These are phyloP conservation scores for Dasyurus viverrinus DNA, from an alignment of 2,113 vertebrate genomes.

Conservation along the genomic window DNA sequence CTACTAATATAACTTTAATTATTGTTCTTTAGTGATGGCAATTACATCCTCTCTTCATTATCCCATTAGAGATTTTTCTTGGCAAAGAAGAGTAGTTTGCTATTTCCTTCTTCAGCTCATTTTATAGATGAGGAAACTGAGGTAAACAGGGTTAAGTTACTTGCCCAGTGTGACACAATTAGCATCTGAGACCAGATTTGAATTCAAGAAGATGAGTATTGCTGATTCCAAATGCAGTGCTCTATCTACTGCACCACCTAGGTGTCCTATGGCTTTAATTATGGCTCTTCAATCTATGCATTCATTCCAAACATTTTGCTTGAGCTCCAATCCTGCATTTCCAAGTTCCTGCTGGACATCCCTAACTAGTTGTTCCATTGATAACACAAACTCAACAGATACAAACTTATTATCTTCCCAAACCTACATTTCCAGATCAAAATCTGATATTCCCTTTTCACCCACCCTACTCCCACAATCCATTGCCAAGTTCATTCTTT, in stretches of 20 bases:
- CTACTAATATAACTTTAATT: neutral
- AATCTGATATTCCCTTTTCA: neutral
- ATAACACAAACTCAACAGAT: neutral
- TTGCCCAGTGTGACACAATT: too few species aligned
- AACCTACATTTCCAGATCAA: neutral
- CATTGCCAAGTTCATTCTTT: neutral
- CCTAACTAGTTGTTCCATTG: neutral
- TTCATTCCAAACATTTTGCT: neutral
- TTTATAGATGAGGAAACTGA: too few species aligned
- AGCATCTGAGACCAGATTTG: too few species aligned
- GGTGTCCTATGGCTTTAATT: neutral
- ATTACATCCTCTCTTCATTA: too few species aligned
- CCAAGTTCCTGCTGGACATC: neutral
- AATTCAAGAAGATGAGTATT: too few species aligned
- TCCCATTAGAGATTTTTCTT: too few species aligned
- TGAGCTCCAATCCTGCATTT: neutral
- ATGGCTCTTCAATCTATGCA: neutral
- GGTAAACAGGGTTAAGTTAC: too few species aligned
- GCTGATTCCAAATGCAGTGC: too few species aligned
- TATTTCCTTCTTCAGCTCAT: too few species aligned
- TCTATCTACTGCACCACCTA: neutral
- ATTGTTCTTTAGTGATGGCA: neutral
- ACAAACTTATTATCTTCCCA: neutral
- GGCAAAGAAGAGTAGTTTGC: too few species aligned
- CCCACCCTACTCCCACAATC: neutral